Percentiles rank a stretch among this genome's conserved stretches.
Evolutionary conservation across 1,140 invertebrate species (phyloP).

Genomic region (Megalonaias nervosa): DNA sequence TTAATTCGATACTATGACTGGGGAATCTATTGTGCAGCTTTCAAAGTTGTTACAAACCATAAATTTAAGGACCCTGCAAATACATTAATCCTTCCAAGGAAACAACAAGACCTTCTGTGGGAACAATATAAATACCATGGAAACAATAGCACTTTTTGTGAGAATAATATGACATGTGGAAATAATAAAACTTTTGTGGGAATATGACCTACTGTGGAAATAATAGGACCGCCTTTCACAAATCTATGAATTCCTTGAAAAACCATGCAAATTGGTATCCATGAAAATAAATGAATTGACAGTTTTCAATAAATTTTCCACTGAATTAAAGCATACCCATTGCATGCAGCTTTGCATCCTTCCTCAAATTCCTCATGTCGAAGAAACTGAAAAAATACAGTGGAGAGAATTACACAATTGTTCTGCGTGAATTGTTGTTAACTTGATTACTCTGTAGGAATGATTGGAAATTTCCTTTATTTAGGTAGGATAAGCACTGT

Average conservation of each 20-base stretch:
- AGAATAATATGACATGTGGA: neutral
- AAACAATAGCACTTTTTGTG: neutral
- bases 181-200: neutral
- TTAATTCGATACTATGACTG: too few relatives aligned
- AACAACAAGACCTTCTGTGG: neutral
- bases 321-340: conserved; percentile 82
- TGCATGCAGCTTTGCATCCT: conserved; percentile 95
- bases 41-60: neutral
- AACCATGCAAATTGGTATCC: neutral
- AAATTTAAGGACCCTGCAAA: neutral
- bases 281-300: neutral
- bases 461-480: too few relatives aligned
- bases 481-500: too few relatives aligned
- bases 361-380: conserved; percentile 98
- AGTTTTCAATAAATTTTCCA: neutral
- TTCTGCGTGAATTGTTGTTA: too few relatives aligned
- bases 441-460: too few relatives aligned
- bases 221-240: neutral
- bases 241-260: neutral
- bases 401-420: too few relatives aligned
- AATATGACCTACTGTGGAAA: neutral
- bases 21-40: too few relatives aligned
- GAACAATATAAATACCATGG: neutral
- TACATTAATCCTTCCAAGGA: neutral
- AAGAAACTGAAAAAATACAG: conserved; percentile 79